Conservation (phyloP, 2,888 invertebrate genomes). For the Seladonia tumulorum region DNA sequence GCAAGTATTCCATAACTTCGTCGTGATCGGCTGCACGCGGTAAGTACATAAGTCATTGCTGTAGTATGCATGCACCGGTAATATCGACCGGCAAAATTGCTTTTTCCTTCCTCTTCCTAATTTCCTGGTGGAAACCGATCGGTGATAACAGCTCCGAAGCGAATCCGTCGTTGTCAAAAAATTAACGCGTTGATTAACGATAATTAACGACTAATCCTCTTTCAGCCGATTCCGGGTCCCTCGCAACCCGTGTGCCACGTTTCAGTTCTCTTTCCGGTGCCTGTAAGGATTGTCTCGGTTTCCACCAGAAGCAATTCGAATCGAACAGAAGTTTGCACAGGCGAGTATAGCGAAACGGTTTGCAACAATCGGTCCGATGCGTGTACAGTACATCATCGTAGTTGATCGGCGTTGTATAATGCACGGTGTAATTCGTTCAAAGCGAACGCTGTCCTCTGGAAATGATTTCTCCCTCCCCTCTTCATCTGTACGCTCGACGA, state of each 20-base stretch:
- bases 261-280: background rate
- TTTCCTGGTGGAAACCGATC: slow-evolving; percentile 31
- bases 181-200: background rate
- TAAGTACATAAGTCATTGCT: slow-evolving; percentile 43
- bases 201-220: too few relatives aligned
- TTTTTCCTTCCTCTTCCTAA: slow-evolving; percentile 9
- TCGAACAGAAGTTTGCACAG: slow-evolving; percentile 36
- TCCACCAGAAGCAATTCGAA: slow-evolving; percentile 23
- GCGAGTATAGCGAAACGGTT: slow-evolving; percentile 58
- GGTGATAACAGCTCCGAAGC: background rate
- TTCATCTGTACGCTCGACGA: background rate
- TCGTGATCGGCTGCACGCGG: slow-evolving; percentile 47
- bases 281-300: slow-evolving; percentile 9
- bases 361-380: slow-evolving; percentile 20
- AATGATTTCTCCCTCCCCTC: background rate
- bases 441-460: background rate
- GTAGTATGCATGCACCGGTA: slow-evolving; percentile 30
- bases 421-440: background rate
- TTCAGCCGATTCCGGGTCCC: too few relatives aligned
- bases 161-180: background rate
- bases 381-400: slow-evolving; percentile 3
- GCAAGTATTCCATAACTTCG: slow-evolving; percentile 41
- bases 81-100: slow-evolving; percentile 26
- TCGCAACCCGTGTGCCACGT: background rate
- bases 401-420: background rate